Evolutionary conservation across 2,888 invertebrate genomes (phyloP).

Genomic region (Sphaeridia pumilis): DNA sequence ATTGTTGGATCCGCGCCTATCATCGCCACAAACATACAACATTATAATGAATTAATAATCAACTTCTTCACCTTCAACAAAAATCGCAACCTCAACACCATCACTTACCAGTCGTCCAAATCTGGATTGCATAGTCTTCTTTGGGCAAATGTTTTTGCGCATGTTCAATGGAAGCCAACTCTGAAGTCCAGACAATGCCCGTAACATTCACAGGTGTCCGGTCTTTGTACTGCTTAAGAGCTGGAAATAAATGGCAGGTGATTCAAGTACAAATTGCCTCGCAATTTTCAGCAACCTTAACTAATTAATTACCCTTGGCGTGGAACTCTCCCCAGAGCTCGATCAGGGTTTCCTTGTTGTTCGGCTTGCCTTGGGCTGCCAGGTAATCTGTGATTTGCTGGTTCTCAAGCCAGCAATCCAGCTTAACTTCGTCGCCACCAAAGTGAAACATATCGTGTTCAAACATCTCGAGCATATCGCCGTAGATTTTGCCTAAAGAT

Average conservation of each 20-base stretch:
- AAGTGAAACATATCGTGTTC: conserved; percentile 37
- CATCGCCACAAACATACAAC: too few relatives aligned
- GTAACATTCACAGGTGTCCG: conserved; percentile 50
- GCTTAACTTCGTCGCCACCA: conserved; percentile 37
- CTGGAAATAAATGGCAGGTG: too few relatives aligned
- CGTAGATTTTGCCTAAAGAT: conserved; percentile 53
- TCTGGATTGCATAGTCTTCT: conserved; percentile 64
- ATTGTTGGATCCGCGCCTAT: conserved; percentile 47
- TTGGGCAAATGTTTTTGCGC: conserved; percentile 56
- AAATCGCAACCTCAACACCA: background rate
- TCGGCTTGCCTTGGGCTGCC: conserved; percentile 24
- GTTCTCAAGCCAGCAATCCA: conserved; percentile 32
- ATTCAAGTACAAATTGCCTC: too few relatives aligned
- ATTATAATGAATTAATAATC: background rate
- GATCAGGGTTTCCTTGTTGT: conserved; percentile 42
- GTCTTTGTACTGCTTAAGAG: too few relatives aligned
- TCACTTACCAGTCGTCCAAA: conserved; percentile 45
- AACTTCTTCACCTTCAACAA: background rate
- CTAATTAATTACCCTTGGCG: conserved; percentile 39
- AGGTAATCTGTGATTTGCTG: conserved; percentile 29
- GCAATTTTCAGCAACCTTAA: background rate
- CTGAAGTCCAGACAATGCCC: conserved; percentile 67
- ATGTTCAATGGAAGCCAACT: conserved; percentile 53
- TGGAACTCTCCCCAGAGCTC: conserved; percentile 37
- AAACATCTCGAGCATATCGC: conserved; percentile 61